phyloP scores from a whole-genome alignment of 2,113 vertebrate species.

The Acrocephalus kingi region DNA sequence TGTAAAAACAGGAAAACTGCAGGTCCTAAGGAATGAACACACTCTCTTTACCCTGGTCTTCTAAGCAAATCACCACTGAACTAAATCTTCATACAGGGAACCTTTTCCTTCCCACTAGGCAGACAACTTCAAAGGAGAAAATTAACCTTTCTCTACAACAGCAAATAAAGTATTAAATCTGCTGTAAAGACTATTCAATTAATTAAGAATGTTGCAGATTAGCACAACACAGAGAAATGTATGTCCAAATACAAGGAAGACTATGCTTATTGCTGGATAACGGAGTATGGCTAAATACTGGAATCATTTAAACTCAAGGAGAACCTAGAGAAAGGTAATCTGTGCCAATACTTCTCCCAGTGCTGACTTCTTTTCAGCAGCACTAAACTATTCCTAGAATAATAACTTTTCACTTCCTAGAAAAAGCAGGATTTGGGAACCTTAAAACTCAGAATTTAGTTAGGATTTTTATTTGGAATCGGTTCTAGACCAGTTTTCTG shows the following conservation, averaged over 20 bases:
- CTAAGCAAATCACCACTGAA: background rate
- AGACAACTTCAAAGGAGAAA: background rate
- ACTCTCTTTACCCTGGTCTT: background rate
- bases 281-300: background rate
- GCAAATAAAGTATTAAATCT: background rate
- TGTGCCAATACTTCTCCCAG: background rate
- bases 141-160: background rate
- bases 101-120: background rate
- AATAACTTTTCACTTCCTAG: background rate
- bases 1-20: background rate
- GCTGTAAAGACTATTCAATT: background rate
- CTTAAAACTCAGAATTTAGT: background rate
- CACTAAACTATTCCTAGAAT: background rate
- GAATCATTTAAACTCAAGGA: background rate
- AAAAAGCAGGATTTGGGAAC: background rate
- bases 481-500: background rate
- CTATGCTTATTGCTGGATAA: background rate
- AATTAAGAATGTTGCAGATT: background rate
- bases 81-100: background rate
- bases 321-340: background rate
- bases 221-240: background rate
- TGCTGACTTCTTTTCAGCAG: background rate
- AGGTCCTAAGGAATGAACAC: constrained; percentile 19
- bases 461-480: background rate
- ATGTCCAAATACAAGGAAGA: background rate